phyloP scores from a whole-genome alignment of 1,140 invertebrate genomes.

The Cecropterus lyciades region DNA sequence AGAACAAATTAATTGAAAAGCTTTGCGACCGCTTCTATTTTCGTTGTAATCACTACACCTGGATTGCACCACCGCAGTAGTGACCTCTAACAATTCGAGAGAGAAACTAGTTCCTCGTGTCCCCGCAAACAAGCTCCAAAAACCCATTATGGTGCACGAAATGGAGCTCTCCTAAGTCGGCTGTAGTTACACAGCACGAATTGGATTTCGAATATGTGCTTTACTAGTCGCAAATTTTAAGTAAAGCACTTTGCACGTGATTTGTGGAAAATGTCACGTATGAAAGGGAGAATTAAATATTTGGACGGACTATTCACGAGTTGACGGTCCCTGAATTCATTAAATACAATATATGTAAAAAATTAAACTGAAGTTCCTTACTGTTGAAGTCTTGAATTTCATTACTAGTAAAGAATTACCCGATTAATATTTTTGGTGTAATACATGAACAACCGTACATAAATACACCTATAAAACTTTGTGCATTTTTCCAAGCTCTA shows the following conservation, averaged over 20 bases:
- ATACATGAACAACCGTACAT: too few species aligned
- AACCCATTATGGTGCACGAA: slow-evolving; percentile 1
- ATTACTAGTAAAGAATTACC: too few species aligned
- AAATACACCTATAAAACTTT: too few species aligned
- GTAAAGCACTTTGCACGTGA: neutral
- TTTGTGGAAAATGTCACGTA: neutral
- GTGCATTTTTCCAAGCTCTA: too few species aligned
- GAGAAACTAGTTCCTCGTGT: neutral
- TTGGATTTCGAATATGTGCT: neutral
- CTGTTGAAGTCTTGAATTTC: too few species aligned
- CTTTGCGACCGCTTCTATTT: neutral
- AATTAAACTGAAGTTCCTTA: too few species aligned
- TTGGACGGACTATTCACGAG: too few species aligned
- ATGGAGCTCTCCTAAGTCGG: neutral
- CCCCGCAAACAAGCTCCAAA: neutral
- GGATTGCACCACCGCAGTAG: neutral
- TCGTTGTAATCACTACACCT: slow-evolving; percentile 1
- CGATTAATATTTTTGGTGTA: too few species aligned
- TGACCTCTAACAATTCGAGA: neutral
- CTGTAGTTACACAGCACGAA: neutral
- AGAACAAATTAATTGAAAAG: neutral
- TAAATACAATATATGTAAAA: too few species aligned
- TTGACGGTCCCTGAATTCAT: too few species aligned
- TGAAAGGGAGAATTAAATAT: neutral
- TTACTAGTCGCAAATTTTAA: neutral